Evolutionary conservation across 2,888 invertebrate species (phyloP), one percentile per base, ranked within the genome.

Genomic region (Punctoribates punctum): DNA sequence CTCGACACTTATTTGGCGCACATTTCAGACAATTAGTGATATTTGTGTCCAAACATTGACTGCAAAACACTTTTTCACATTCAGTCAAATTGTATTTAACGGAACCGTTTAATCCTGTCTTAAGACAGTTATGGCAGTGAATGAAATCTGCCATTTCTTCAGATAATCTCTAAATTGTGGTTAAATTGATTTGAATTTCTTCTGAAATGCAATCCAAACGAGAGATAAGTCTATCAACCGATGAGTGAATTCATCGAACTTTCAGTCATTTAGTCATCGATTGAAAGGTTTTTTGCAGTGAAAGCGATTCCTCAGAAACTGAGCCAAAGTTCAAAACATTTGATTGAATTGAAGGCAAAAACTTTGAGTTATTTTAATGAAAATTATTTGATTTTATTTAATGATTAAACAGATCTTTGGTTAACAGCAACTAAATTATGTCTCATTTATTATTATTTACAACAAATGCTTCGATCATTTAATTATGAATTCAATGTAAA

Each of bases 1-100:
- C 3, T 57, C 20, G 9, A 11, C 57, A 57, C 4, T n/a, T 20
- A 57, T 57, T 57, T n/a, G 57, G 20, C 23, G 9, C 9, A 20
- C 57, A 51, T 51, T 51, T 51, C 11, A 17, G 11, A n/a, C 51
- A 51, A n/a, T 6, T 51, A 17, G 4, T 13, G 15, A 6, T 17
- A 42, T 42, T 42, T 51, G 51, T 51, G n/a, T 51, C n/a, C 51
- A 51, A n/a, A 17, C 51, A 51, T 51, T 51, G 42, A 42, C 42
- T 42, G 42, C 51, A n/a, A 8, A 51, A n/a, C 5, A 51, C 51
- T 51, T 51, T 51, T 17, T 51, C 51, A 17, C 51, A 51, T 51
- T 51, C 17, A 51, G 51, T 51, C 51, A 51, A 51, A 51, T 51
- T 11, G n/a, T 51, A 51, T 51, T 51, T 51, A 5, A 42, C 42